phyloP scores from a whole-genome alignment of 2,797 vertebrate genomes.

The Garrulus glandarius region DNA sequence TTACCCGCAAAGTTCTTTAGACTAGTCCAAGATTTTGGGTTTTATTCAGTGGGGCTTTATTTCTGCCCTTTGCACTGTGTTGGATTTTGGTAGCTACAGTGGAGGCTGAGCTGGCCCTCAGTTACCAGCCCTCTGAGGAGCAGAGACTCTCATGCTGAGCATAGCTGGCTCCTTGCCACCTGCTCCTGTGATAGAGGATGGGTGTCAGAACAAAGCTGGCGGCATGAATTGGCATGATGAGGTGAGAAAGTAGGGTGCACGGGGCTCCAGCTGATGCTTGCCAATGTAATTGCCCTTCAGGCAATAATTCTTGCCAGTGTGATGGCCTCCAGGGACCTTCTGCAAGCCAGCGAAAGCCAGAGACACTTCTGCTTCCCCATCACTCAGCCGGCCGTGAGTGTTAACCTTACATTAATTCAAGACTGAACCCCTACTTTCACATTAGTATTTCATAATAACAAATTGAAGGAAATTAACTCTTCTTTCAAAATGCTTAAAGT shows the following conservation, averaged over 20 bases:
- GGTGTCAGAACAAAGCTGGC: constrained; percentile 67
- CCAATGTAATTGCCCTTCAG: constrained; percentile 62
- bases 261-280: constrained; percentile 57
- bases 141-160: not conserved
- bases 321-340: constrained; percentile 17
- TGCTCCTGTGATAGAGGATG: constrained; percentile 43
- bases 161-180: constrained; percentile 30
- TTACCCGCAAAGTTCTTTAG: not conserved
- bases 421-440: not conserved
- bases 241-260: constrained; percentile 54
- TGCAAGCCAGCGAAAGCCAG: not conserved
- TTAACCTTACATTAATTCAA: constrained; percentile 43
- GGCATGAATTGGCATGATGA: constrained; percentile 59
- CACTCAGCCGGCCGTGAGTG: not conserved
- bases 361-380: constrained; percentile 47
- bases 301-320: constrained; percentile 49
- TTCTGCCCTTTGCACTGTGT: not conserved
- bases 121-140: not conserved
- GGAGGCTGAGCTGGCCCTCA: not conserved
- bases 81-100: not conserved
- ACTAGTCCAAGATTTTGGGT: not conserved
- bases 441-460: constrained; percentile 14
- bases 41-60: not conserved
- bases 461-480: not conserved
- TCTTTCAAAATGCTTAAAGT: not conserved